phyloP scores from a whole-genome alignment of 2,797 vertebrate species.

The Phylloscopus collybita region DNA sequence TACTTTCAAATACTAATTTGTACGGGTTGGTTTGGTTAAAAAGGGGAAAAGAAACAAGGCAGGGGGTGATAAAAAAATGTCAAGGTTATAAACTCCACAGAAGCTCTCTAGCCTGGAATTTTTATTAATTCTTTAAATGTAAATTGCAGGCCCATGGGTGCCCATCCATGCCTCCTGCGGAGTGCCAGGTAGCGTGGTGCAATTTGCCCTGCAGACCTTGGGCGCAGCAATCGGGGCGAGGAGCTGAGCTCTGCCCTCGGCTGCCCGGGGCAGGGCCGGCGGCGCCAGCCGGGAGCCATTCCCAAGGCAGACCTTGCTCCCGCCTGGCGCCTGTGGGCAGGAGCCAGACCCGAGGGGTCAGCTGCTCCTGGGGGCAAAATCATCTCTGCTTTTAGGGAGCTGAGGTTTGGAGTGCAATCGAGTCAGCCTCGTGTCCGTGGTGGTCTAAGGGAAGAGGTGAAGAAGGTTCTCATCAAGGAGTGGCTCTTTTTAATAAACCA shows the following conservation, averaged over 20 bases:
- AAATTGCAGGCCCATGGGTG: conserved; percentile 67
- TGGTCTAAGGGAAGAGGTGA: neutral
- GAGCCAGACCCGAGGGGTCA: neutral
- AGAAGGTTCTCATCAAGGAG: neutral
- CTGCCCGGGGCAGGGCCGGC: rapidly evolving
- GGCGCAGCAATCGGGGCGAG: rapidly evolving
- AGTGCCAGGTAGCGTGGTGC: conserved; percentile 36
- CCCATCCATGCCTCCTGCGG: conserved; percentile 70
- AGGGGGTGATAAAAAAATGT: conserved; percentile 71
- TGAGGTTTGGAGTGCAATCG: neutral
- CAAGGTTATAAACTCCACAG: conserved; percentile 77
- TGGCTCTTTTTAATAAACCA: neutral
- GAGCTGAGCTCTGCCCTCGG: neutral
- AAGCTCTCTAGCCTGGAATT: conserved; percentile 76
- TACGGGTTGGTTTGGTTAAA: conserved; percentile 60
- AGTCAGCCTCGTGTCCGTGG: rapidly evolving
- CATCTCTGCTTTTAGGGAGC: neutral
- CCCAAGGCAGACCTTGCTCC: rapidly evolving
- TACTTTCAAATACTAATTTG: conserved; percentile 75
- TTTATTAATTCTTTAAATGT: conserved; percentile 84
- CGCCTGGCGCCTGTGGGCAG: neutral
- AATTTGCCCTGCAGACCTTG: neutral
- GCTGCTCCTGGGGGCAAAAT: rapidly evolving
- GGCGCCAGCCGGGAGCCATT: neutral
- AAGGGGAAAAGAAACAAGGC: conserved; percentile 62